These are phyloP conservation scores for Hydractinia echinata DNA, from an alignment of 30 jellyfish, hydroid and myxozoan genomes.

Conservation along the genomic window DNA sequence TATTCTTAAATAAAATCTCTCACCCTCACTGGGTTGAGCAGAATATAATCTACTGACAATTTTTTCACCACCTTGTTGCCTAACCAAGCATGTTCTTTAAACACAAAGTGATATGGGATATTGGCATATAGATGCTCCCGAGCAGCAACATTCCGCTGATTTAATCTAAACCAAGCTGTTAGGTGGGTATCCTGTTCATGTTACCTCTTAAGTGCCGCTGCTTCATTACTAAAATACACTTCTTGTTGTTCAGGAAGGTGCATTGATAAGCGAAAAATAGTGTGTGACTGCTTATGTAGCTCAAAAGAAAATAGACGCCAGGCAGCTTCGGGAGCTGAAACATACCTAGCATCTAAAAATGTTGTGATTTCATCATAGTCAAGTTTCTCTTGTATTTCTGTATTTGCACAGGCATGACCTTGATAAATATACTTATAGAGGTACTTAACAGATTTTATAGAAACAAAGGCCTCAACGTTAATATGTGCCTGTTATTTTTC, in stretches of 20 bases:
- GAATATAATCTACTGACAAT: constrained; percentile 44
- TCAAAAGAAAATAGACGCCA: constrained; percentile 35
- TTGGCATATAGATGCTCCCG: constrained; percentile 32
- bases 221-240: constrained; percentile 33
- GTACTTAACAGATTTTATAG: constrained; percentile 42
- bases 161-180: constrained; percentile 45
- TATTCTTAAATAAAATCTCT: constrained; percentile 31
- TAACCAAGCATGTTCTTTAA: constrained; percentile 14
- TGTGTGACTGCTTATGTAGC: not conserved
- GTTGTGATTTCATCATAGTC: constrained; percentile 50
- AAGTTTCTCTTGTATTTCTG: constrained; percentile 38
- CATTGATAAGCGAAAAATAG: not conserved
- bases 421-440: constrained; percentile 52
- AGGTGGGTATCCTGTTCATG: constrained; percentile 12
- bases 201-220: constrained; percentile 11
- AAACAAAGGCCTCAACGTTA: constrained; percentile 49
- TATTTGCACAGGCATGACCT: constrained; percentile 58
- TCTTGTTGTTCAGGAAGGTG: too few species aligned
- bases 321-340: constrained; percentile 43
- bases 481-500: constrained; percentile 53
- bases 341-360: constrained; percentile 33
- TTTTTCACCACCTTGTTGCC: constrained; percentile 40
- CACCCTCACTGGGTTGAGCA: constrained; percentile 40
- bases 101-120: constrained; percentile 31
- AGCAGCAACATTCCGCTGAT: constrained; percentile 34